Conservation (phyloP, 2,797 vertebrate species). For the Loris lydekkerianus region DNA sequence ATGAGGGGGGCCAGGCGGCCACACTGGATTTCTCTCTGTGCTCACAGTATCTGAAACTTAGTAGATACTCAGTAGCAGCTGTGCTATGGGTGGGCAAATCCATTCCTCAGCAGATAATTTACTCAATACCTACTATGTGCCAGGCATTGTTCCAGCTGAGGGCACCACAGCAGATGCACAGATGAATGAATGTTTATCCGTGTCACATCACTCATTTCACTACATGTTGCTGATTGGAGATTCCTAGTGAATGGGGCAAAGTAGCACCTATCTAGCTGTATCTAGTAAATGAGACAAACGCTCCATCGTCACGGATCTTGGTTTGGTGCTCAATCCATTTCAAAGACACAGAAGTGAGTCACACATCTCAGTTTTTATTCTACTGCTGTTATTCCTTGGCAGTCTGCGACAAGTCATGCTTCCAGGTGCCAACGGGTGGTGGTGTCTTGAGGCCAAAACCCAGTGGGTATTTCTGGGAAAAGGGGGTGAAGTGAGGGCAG, state of each 20-base stretch:
- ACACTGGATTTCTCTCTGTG: not conserved
- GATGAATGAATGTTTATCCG: not conserved
- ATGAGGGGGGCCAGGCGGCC: not conserved
- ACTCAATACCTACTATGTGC: not conserved
- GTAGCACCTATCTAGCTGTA: not conserved
- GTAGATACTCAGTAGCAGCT: not conserved
- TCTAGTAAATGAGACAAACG: not conserved
- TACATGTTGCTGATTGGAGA: not conserved
- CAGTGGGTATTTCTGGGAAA: not conserved
- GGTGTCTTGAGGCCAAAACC: not conserved
- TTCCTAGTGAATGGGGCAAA: not conserved
- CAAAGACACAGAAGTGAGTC: not conserved
- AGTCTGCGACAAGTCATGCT: not conserved
- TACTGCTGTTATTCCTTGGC: not conserved
- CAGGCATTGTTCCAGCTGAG: not conserved
- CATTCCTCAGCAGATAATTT: not conserved
- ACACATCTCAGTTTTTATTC: fast-evolving
- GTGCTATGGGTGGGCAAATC: not conserved
- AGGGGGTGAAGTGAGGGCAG: not conserved
- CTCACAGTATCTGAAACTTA: not conserved
- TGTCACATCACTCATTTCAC: not conserved
- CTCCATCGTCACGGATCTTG: not conserved
- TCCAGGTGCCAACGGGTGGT: not conserved
- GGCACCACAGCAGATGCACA: not conserved
- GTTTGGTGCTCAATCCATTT: not conserved